Evolutionary conservation across 1,140 invertebrate species (phyloP), one percentile per base, ranked within the genome.

Genomic region (Eueides isabella): DNA sequence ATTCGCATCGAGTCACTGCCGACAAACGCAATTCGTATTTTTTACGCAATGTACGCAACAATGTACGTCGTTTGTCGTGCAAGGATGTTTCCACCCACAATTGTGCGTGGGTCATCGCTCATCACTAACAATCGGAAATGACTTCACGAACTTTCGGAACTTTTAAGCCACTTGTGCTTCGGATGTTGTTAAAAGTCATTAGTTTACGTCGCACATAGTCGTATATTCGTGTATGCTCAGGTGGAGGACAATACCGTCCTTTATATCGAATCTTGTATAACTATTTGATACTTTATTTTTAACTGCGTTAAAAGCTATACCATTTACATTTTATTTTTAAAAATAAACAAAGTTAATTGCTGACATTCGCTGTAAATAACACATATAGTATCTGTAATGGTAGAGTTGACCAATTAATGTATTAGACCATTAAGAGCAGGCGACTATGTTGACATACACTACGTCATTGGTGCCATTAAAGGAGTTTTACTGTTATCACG

Each of bases 11-110:
- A 85, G 74, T 88, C 86, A 83, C 82, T 79, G 82, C 80, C 88
- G 84, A 87, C 87, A 87, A 86, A 85, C 81, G 82, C 68, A 79
- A 78, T 74, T 74, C 73, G 77, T 73, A 78, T 85, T 90, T 92
- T 91, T 90, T 91, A 91, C 85, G 87, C 87, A 90, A 90, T 78
- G 33, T 68, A 38, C 79, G 69, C 69, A 80, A 80, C 84, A 88
- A 87, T 76, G 72, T 84, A 77, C 61, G 76, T 76, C 79, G 81
- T 84, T 89, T 88, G 87, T 90, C 77, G 82, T 71, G 74, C 85
- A 78, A 85, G 90, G 91, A 93, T 92, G 91, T 92, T 91, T 91
- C 88, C 90, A 93, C 91, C 90, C 91, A 92, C 89, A 91, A 86
- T 78, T 85, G 83, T 80, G 71, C 69, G 77, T 76, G 76, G 74